phyloP scores from a whole-genome alignment of 1,140 invertebrate genomes.

The Euglossa dilemma region DNA sequence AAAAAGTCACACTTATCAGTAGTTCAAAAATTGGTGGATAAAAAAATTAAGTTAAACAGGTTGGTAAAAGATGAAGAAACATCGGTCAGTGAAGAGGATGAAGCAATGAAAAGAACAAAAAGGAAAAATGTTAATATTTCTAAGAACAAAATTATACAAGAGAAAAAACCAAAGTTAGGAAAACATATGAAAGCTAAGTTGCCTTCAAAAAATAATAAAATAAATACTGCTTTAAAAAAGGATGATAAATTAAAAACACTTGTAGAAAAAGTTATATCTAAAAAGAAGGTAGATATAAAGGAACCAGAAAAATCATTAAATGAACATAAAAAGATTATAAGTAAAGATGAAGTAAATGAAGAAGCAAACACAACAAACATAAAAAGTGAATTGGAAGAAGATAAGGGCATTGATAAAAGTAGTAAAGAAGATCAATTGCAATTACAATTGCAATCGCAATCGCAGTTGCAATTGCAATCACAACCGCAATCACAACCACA shows the following conservation, averaged over 20 bases:
- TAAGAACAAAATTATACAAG: conserved; percentile 66
- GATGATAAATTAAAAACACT: conserved; percentile 76
- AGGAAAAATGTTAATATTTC: conserved; percentile 64
- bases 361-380: conserved; percentile 65
- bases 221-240: conserved; percentile 69
- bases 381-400: conserved; percentile 75
- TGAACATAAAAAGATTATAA: conserved; percentile 68
- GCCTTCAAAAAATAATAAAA: conserved; percentile 73
- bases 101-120: conserved; percentile 62
- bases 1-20: conserved; percentile 77
- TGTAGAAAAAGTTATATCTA: conserved; percentile 75
- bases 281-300: conserved; percentile 75
- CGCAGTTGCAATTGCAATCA: too few species aligned
- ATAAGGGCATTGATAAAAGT: conserved; percentile 75
- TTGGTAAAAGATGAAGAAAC: conserved; percentile 64
- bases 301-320: conserved; percentile 71
- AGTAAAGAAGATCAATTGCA: conserved; percentile 65
- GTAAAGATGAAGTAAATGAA: conserved; percentile 68
- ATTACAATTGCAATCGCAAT: too few species aligned
- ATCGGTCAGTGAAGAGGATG: conserved; percentile 60
- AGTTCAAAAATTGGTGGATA: conserved; percentile 77
- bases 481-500: too few species aligned
- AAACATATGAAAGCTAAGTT: conserved; percentile 78
- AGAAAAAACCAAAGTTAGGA: conserved; percentile 74
- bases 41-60: conserved; percentile 80